Evolutionary conservation across 2,888 invertebrate species (phyloP), one percentile per base, ranked within the genome.

Genomic region (Meiosimyza platycephala): DNA sequence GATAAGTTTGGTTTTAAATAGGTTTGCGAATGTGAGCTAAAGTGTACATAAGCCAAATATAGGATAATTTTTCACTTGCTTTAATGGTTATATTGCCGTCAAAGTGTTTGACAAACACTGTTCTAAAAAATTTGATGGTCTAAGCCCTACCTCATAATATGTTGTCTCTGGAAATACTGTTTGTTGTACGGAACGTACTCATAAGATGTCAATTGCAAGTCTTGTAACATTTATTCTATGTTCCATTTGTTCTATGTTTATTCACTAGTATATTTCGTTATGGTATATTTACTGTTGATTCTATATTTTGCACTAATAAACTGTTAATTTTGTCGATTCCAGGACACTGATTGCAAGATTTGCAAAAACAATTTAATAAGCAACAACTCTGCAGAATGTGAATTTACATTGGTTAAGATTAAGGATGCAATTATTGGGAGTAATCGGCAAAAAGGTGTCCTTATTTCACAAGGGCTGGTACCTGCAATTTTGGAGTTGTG

Each of bases 341-440:
- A 75, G 74, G 75, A 74, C 62, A 71, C 75, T 16, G 70, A 75
- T 59, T 75, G 74, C 70, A 47, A 70, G 6, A 70, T 67, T 59
- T 67, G 69, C 7, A 74, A 71, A 60, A 60, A 68, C 54, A 51
- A 62, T 47, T 63, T 74, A 57, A 62, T 69, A 12, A 68, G 55
- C 16, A 67, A 69, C n/a, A 69, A 67, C 64, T 67, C 59, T 47
- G 52, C 65, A 13, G 64, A 72, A 13, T 69, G 76, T 28, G 64
- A 68, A 11, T 52, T 71, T 40, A 65, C 72, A 16, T 54, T 76
- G 16, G 55, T 74, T 52, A 50, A 71, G 33, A 74, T 76, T 50
- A 76, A 76, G 70, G 73, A 76, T 74, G 69, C 72, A 2, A 60
- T 76, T 52, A 76, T 76, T 73, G 76, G 76, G 12, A 76, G 76